These are phyloP conservation scores for Coracopsis vasa DNA, from an alignment of 2,113 vertebrate genomes.

Conservation along the genomic window DNA sequence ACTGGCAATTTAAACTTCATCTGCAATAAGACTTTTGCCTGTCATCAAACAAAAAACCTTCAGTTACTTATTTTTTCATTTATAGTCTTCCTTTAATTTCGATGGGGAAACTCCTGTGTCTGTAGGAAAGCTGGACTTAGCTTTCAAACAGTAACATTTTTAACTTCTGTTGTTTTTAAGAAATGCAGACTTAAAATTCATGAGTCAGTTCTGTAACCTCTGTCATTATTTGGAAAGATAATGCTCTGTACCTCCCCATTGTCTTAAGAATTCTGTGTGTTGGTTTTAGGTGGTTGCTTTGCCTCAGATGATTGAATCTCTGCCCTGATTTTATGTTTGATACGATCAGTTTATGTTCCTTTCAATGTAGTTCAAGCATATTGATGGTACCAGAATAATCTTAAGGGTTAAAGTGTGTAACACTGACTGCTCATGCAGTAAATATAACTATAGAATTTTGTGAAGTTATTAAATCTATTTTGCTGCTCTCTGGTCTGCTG, in stretches of 20 bases:
- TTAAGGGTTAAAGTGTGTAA: not conserved
- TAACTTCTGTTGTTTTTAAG: not conserved
- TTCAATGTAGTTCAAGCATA: not conserved
- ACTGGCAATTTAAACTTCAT: not conserved
- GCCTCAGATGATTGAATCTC: not conserved
- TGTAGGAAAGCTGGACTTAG: not conserved
- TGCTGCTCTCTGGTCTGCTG: not conserved
- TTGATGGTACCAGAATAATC: not conserved
- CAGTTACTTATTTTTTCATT: not conserved
- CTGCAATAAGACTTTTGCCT: not conserved
- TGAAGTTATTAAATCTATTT: not conserved
- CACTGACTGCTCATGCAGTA: not conserved
- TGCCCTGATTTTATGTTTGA: not conserved
- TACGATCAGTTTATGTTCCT: not conserved
- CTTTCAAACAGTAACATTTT: not conserved
- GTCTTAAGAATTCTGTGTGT: not conserved
- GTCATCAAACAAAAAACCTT: not conserved
- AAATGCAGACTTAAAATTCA: not conserved
- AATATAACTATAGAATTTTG: not conserved
- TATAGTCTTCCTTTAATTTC: not conserved
- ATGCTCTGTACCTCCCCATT: not conserved
- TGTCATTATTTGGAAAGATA: not conserved
- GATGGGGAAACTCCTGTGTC: not conserved
- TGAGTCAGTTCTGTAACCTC: not conserved
- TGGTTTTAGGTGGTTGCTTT: not conserved